A percentile compares a stretch with the other conserved stretches of the same genome.
Conservation (phyloP, 2,113 vertebrate genomes). For the Bettongia penicillata region DNA sequence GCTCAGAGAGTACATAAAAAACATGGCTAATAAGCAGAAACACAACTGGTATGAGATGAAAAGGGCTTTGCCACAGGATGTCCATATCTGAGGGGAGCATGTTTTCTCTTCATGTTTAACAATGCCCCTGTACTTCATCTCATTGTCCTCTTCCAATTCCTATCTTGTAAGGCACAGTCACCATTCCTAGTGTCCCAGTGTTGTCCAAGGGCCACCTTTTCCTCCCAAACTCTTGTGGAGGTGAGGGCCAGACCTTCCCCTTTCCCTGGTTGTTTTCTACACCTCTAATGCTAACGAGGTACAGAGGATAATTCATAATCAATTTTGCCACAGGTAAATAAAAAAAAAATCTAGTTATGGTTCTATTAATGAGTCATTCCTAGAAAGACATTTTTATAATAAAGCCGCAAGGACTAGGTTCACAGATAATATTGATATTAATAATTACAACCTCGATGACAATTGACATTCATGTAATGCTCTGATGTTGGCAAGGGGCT, state of each 20-base stretch:
- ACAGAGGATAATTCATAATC: not conserved
- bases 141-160: not conserved
- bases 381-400: not conserved
- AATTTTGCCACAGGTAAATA: not conserved
- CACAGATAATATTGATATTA: not conserved
- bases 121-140: not conserved
- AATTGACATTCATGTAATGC: not conserved
- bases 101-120: not conserved
- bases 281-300: not conserved
- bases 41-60: not conserved
- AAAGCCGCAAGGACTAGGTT: not conserved
- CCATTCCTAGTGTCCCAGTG: not conserved
- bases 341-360: not conserved
- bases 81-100: not conserved
- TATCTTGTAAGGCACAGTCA: not conserved
- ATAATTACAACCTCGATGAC: not conserved
- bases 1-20: not conserved
- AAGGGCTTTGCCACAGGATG: not conserved
- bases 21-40: not conserved
- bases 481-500: not conserved
- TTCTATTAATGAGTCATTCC: not conserved
- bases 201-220: not conserved
- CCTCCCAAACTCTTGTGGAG: not conserved
- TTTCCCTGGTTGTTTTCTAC: not conserved
- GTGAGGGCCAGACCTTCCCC: not conserved